Base-by-base conservation (phyloP, 2,797 vertebrate species). In the Anabas testudineus region DNA sequence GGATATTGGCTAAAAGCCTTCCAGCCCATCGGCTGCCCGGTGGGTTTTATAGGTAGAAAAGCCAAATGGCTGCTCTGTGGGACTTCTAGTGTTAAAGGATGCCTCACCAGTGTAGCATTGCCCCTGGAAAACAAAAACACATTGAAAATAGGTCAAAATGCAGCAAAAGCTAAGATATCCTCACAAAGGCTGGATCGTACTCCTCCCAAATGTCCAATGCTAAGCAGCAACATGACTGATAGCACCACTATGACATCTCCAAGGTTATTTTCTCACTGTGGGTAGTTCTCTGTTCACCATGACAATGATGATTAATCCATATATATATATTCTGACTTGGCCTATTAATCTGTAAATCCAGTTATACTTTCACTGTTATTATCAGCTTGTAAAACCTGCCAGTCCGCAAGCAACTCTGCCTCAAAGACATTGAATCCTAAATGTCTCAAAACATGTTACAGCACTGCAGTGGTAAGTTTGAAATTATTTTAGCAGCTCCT, bases 361-460 rank as follows among this genome's bases (percentile, higher is more conserved):
- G 10, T 24, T 1, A 12, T 2, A 0, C 13, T 7, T 10, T 42
- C 34, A 32, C 39, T 47, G 7, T 37, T 3, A 7, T 21, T 57
- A 26, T 30, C 37, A 18, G 34, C 8, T 36, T 10, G 13, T 18
- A n/a, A 49, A 65, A 26, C 49, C 52, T 59, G 37, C 21, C 19
- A 28, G 37, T 53, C 43, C n/a, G n/a, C 5, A 21, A 43, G 34
- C 39, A 37, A 22, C 3, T 48, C 21, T 22, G 19, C 43, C 37
- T 54, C 8, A 10, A 24, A 6, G 46, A 46, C 14, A 24, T 21
- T 55, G 7, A 26, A 42, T 67, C 28, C n/a, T 37, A 34, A 18
- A 36, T 34, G 18, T 57, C 18, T 45, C 19, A 0, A 55, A 57
- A 34, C 16, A 32, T 60, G 69, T 74, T 22, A 45, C 48, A 74